These are phyloP conservation scores for Colaptes auratus DNA, from an alignment of 2,113 vertebrate genomes.

Conservation along the genomic window DNA sequence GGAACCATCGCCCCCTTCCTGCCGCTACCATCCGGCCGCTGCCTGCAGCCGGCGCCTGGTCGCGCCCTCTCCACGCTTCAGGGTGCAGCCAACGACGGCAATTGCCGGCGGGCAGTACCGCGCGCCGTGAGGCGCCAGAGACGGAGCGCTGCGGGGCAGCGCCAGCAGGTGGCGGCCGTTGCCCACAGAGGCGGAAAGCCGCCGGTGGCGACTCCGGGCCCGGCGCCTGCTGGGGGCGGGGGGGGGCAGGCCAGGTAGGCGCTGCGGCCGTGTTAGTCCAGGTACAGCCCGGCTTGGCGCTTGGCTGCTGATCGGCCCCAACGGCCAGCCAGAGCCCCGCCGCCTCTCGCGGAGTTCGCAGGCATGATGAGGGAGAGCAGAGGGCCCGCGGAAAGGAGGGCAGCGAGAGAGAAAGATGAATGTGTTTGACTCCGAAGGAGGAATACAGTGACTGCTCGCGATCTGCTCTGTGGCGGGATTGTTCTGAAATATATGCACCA, in stretches of 20 bases:
- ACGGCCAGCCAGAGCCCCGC: too few relatives aligned
- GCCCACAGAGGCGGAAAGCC: neutral
- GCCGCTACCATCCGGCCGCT: too few relatives aligned
- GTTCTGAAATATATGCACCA: neutral
- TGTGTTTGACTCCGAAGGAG: neutral
- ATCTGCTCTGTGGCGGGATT: neutral
- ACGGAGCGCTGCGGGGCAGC: neutral
- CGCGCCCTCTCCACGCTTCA: neutral
- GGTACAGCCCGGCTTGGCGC: neutral
- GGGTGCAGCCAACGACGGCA: too few relatives aligned
- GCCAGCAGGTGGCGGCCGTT: constrained; percentile 28
- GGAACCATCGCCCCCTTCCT: neutral
- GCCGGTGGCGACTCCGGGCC: fast-evolving
- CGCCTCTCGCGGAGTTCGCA: neutral
- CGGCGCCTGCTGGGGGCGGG: too few relatives aligned
- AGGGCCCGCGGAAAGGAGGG: neutral
- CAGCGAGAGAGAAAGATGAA: too few relatives aligned
- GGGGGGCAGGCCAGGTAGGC: neutral
- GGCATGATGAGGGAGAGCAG: too few relatives aligned
- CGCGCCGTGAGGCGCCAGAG: fast-evolving
- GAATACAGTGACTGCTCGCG: neutral
- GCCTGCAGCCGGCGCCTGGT: neutral
- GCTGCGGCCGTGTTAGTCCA: too few relatives aligned
- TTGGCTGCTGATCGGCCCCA: too few relatives aligned
- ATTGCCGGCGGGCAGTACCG: too few relatives aligned